phyloP scores from a whole-genome alignment of 1,140 invertebrate genomes.

The Drosophila funebris region DNA sequence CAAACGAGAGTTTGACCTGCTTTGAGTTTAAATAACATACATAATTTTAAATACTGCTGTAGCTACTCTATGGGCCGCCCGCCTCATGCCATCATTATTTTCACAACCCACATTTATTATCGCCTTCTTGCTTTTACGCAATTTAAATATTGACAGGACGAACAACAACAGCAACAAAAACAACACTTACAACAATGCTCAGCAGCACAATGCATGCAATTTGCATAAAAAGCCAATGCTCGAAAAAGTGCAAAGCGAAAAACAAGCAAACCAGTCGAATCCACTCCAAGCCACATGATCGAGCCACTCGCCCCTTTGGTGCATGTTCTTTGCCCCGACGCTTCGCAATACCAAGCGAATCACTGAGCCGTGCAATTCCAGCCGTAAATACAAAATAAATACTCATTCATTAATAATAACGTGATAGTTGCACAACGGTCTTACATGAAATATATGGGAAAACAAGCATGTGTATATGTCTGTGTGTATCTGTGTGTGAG shows the following conservation, averaged over 20 bases:
- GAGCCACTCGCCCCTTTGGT: not conserved
- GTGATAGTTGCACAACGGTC: conserved; percentile 64
- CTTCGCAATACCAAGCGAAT: conserved; percentile 7
- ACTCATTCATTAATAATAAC: conserved; percentile 82
- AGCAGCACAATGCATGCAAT: conserved; percentile 56
- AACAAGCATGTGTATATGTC: conserved; percentile 12
- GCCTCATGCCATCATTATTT: conserved; percentile 37
- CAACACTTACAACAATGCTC: conserved; percentile 12
- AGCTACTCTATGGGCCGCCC: not conserved
- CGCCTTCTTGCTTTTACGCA: conserved; percentile 45
- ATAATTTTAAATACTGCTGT: conserved; percentile 24
- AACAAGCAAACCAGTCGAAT: conserved; percentile 9
- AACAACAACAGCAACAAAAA: conserved; percentile 15
- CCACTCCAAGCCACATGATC: conserved; percentile 22
- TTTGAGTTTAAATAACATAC: conserved; percentile 4
- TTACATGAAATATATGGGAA: conserved; percentile 22
- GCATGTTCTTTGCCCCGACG: not conserved
- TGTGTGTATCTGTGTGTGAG: conserved; percentile 12
- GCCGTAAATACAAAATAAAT: conserved; percentile 79
- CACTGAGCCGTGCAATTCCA: conserved; percentile 53
- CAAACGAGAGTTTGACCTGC: not conserved
- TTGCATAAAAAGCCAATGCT: conserved; percentile 70
- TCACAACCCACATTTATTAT: conserved; percentile 43
- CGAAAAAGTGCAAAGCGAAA: conserved; percentile 29
- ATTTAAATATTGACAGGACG: conserved; percentile 68